Conservation (phyloP, 1,140 invertebrate genomes). For the Ladona fulva region DNA sequence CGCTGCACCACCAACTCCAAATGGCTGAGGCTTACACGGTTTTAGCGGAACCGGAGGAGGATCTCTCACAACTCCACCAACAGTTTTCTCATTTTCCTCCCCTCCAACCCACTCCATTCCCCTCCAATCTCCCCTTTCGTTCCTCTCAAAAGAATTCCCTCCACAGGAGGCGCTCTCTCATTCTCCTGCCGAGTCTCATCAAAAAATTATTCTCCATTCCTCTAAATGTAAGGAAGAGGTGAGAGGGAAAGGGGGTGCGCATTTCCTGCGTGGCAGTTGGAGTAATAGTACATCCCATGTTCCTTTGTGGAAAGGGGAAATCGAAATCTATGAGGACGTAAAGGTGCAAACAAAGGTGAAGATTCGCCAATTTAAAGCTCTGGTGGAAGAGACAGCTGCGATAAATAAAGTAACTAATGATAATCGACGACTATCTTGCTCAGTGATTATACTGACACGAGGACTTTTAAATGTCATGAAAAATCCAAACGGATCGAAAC, state of each 20-base stretch:
- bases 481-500: too few species aligned
- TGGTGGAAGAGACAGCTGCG: too few species aligned
- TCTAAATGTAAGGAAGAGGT: not conserved
- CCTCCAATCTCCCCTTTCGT: not conserved
- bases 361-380: too few species aligned
- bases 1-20: too few species aligned
- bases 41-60: too few species aligned
- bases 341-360: too few species aligned
- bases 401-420: too few species aligned
- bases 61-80: not conserved
- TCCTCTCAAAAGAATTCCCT: not conserved
- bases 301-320: not conserved
- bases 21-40: too few species aligned
- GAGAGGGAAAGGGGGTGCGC: too few species aligned
- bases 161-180: not conserved
- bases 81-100: not conserved
- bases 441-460: too few species aligned
- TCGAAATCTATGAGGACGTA: not conserved
- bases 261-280: not conserved
- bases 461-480: too few species aligned
- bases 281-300: not conserved
- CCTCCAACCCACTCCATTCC: not conserved
- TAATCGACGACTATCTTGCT: too few species aligned
- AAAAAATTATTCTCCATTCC: constrained; percentile 2
- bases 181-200: not conserved